A percentile compares a stretch with the other conserved stretches of the same genome.
These are phyloP conservation scores for Myotis pilosus DNA, from an alignment of 2,797 vertebrate genomes.

Conservation along the genomic window DNA sequence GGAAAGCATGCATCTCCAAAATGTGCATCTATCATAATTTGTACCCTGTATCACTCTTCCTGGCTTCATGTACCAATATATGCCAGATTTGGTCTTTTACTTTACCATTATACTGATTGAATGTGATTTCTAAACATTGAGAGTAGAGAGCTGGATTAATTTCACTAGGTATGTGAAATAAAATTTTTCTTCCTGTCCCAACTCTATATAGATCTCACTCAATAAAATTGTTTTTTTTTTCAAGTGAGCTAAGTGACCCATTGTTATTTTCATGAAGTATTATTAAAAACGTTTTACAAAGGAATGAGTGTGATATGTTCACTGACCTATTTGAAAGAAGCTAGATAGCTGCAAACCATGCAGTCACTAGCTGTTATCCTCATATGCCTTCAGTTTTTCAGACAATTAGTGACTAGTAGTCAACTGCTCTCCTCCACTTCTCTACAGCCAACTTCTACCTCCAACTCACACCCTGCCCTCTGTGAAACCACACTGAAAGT, in stretches of 20 bases:
- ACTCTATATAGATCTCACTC: not conserved
- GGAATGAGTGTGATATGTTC: not conserved
- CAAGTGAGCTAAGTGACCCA: not conserved
- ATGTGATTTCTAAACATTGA: not conserved
- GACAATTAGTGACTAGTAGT: not conserved
- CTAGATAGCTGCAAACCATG: not conserved
- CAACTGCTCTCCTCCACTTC: not conserved
- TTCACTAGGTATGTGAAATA: not conserved
- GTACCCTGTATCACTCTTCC: not conserved
- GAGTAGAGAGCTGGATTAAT: not conserved
- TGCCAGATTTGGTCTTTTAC: not conserved
- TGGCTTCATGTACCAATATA: not conserved
- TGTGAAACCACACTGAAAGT: not conserved
- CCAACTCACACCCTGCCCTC: not conserved
- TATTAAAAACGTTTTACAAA: constrained; percentile 29
- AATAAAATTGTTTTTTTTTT: not conserved
- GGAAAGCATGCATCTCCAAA: not conserved
- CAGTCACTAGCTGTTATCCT: not conserved
- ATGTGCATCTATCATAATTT: not conserved
- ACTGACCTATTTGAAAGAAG: not conserved
- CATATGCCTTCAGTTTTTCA: not conserved
- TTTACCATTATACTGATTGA: not conserved
- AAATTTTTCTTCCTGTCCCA: not conserved
- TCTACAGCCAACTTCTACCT: not conserved
- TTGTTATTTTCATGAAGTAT: not conserved